A percentile compares a stretch with the other conserved stretches of the same genome.
These are phyloP conservation scores for Cephalotes varians DNA, from an alignment of 2,888 invertebrate species.

Conservation along the genomic window DNA sequence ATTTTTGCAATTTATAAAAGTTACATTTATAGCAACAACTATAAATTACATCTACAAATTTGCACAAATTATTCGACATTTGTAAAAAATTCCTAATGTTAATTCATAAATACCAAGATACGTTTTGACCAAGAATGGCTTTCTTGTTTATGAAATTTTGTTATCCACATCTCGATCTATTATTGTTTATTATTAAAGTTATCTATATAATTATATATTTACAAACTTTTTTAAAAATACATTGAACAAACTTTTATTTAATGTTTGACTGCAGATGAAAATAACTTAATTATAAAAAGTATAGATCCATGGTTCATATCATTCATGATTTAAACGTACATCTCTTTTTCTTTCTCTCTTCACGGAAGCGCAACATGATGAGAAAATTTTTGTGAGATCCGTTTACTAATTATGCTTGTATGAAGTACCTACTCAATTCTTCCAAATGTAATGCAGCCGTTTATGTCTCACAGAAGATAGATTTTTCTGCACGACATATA, in stretches of 20 bases:
- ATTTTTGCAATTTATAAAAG: neutral
- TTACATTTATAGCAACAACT: no score
- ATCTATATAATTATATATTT: no score
- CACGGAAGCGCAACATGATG: neutral
- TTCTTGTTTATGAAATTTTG: no score
- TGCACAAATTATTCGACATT: no score
- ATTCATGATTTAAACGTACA: neutral
- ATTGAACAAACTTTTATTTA: neutral
- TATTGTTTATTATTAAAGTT: no score
- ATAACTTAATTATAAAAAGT: neutral
- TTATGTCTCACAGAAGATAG: neutral
- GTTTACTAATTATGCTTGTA: neutral
- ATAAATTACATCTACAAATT: no score
- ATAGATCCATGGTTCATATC: neutral
- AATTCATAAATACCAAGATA: no score
- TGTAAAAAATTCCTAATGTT: no score
- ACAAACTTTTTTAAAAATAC: neutral
- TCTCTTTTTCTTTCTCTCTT: neutral
- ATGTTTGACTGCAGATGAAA: neutral
- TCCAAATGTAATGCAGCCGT: slow-evolving; percentile 8
- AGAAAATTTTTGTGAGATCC: neutral
- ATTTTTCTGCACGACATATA: neutral
- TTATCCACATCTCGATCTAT: no score
- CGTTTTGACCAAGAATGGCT: no score
- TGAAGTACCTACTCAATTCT: slow-evolving; percentile 9